Evolutionary conservation across 1,140 invertebrate genomes (phyloP).

Genomic region (Drosophila sturtevanti): DNA sequence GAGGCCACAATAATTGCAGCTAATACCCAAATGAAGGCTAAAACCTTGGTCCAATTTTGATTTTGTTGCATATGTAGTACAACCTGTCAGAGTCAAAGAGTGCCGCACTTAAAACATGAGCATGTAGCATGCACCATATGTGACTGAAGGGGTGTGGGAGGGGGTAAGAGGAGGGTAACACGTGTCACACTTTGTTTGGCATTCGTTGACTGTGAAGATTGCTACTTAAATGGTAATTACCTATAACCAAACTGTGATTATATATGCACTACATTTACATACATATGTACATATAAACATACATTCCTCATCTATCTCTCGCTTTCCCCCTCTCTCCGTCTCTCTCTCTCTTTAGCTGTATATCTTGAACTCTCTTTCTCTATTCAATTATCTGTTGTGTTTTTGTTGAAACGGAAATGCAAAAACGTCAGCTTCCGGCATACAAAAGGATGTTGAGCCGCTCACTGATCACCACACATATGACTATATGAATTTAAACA

Average conservation of each 20-base stretch:
- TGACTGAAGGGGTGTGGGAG: too few species aligned
- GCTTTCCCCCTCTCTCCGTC: neutral
- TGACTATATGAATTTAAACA: neutral
- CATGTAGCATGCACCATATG: too few species aligned
- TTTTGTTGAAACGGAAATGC: slow-evolving; percentile 41
- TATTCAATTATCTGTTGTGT: slow-evolving; percentile 22
- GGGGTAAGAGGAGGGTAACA: too few species aligned
- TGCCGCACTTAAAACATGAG: neutral
- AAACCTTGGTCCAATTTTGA: slow-evolving; percentile 60
- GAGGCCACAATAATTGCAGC: slow-evolving; percentile 81
- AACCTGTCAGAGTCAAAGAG: slow-evolving; percentile 22
- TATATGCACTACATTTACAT: neutral
- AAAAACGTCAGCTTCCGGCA: slow-evolving; percentile 40
- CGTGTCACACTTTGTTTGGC: slow-evolving; percentile 46
- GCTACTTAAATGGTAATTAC: slow-evolving; percentile 26
- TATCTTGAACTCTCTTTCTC: neutral
- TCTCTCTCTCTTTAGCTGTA: neutral
- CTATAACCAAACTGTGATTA: slow-evolving; percentile 32
- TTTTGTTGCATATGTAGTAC: slow-evolving; percentile 11
- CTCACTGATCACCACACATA: neutral
- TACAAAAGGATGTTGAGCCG: slow-evolving; percentile 50
- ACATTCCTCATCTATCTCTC: too few species aligned
- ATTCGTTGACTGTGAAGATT: slow-evolving; percentile 52
- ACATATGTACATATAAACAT: too few species aligned
- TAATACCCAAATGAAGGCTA: slow-evolving; percentile 70